These are phyloP conservation scores for Murina feae DNA, from an alignment of 2,113 vertebrate genomes.

Conservation along the genomic window DNA sequence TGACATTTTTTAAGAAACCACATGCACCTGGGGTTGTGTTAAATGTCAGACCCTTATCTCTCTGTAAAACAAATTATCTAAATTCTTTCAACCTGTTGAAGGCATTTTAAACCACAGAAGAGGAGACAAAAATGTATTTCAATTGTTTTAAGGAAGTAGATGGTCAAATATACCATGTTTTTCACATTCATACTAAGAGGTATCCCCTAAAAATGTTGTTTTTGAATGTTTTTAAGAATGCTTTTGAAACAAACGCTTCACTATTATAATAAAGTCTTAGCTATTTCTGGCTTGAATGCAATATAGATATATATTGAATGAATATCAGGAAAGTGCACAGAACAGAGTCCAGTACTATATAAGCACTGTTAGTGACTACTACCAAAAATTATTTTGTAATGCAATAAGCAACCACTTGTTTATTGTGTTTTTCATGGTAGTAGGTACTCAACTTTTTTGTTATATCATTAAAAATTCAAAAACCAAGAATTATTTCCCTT, in stretches of 20 bases:
- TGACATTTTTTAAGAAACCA: conserved; percentile 92
- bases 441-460: background rate
- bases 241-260: conserved; percentile 1
- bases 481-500: background rate
- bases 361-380: background rate
- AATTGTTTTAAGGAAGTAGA: conserved; percentile 79
- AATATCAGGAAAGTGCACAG: background rate
- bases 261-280: background rate
- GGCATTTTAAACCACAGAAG: conserved; percentile 82
- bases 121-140: conserved; percentile 72
- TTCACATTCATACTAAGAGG: conserved; percentile 68
- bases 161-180: conserved; percentile 71
- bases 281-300: background rate
- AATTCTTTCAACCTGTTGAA: conserved; percentile 80
- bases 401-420: background rate
- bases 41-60: conserved; percentile 90
- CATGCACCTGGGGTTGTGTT: conserved; percentile 91
- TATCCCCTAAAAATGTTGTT: conserved; percentile 61
- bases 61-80: conserved; percentile 80
- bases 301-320: background rate
- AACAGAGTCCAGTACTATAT: background rate
- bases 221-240: conserved; percentile 50
- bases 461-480: conserved; percentile 42
- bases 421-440: background rate
- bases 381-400: background rate